Percentiles rank a stretch among this genome's conserved stretches.
phyloP scores from a whole-genome alignment of 1,140 invertebrate genomes.

The Ceratosolen fusciceps region DNA sequence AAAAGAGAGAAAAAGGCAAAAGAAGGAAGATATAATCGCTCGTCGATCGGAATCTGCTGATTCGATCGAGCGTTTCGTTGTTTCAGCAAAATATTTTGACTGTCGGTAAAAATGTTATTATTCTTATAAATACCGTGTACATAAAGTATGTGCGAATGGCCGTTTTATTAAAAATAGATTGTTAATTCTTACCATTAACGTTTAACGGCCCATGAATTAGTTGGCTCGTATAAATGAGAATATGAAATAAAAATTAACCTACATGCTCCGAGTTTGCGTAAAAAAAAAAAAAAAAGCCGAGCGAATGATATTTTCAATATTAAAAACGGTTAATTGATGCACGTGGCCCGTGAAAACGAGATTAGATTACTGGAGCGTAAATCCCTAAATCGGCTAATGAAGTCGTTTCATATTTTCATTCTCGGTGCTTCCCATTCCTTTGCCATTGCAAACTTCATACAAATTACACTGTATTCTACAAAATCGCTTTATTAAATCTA shows the following conservation, averaged over 20 bases:
- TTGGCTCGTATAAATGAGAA: background rate
- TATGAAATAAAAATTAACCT: background rate
- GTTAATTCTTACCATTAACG: background rate
- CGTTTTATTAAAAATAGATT: background rate
- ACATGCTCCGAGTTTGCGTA: background rate
- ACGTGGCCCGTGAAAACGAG: background rate
- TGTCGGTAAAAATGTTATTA: background rate
- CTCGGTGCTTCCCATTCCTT: too few species aligned
- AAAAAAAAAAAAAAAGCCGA: background rate
- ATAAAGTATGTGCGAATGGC: background rate
- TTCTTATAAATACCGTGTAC: background rate
- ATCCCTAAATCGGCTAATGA: background rate
- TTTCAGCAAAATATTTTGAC: constrained; percentile 24
- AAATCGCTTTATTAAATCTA: background rate
- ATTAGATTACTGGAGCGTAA: background rate
- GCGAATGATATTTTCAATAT: background rate
- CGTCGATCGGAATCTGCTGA: constrained; percentile 6
- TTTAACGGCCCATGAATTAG: too few species aligned
- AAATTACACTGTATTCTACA: background rate
- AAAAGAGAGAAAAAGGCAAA: too few species aligned
- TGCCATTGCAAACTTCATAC: background rate
- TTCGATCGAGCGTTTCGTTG: background rate
- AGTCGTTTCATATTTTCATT: background rate
- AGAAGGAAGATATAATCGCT: too few species aligned
- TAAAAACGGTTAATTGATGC: background rate